phyloP scores from a whole-genome alignment of 2,113 vertebrate species.

The Phrynosoma blainvillii region DNA sequence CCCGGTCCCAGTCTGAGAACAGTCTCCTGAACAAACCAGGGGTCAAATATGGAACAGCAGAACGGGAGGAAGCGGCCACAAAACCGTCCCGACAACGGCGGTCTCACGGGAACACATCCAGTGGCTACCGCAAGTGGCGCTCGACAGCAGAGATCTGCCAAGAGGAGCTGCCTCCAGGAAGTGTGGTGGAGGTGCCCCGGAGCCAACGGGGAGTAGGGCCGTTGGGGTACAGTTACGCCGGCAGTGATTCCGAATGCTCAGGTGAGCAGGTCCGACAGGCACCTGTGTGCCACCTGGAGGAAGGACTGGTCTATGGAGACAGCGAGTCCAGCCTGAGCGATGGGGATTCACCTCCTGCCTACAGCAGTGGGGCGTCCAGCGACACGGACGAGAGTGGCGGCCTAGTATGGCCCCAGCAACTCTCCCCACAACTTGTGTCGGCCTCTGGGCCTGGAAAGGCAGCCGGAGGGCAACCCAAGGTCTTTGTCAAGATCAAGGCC shows the following conservation, averaged over 20 bases:
- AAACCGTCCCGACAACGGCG: constrained; percentile 72
- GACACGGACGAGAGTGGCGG: constrained; percentile 87
- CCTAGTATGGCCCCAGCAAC: constrained; percentile 89
- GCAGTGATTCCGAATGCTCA: constrained; percentile 71
- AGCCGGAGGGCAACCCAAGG: constrained; percentile 76
- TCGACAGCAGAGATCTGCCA: constrained; percentile 86
- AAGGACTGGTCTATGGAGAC: constrained; percentile 54
- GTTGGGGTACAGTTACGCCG: constrained; percentile 57
- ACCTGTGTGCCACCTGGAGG: constrained; percentile 65
- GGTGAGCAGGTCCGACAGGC: constrained; percentile 60
- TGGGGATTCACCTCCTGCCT: constrained; percentile 79
- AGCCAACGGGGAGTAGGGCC: constrained; percentile 61
- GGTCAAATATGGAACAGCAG: constrained; percentile 79
- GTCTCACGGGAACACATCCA: constrained; percentile 60
- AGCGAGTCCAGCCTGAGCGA: constrained; percentile 83
- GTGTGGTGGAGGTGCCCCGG: constrained; percentile 52
- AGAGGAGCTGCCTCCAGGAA: constrained; percentile 68
- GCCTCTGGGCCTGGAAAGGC: constrained; percentile 58
- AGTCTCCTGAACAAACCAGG: constrained; percentile 79
- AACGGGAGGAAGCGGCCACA: constrained; percentile 70
- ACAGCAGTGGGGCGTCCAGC: constrained; percentile 80
- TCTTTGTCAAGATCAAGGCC: constrained; percentile 91
- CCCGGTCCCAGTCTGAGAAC: constrained; percentile 86
- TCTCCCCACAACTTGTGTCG: constrained; percentile 73
- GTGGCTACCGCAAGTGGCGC: constrained; percentile 78